Evolutionary conservation across 2,888 invertebrate genomes (phyloP), one percentile per base, ranked within the genome.

Genomic region (Apoderus coryli): DNA sequence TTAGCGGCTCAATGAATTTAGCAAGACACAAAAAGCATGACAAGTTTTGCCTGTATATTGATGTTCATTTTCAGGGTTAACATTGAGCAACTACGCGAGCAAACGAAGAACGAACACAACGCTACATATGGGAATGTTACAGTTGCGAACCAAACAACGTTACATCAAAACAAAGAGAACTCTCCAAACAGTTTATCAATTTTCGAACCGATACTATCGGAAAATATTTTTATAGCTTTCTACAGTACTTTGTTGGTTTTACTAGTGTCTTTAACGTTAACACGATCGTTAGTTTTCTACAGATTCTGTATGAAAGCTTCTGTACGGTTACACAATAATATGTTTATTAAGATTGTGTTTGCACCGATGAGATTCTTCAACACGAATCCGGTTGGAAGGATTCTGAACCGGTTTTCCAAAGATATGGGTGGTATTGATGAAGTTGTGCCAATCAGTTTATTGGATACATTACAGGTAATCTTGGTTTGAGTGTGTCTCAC

Each of bases 371-470:
- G 58, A 33, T 78, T 78, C 50, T 77, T 76, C 50, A 73, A 75
- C 42, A 64, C 58, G 1, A 76, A 76, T 48, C 68, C 72, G 2
- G 60, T 63, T 2, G 65, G 66, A 9, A 53, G 63, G 15, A 65
- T 76, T 32, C 54, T 76, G 22, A 76, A 76, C 53, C 58, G 76
- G 25, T 76, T 77, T 48, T 69, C 76, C 2, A 76, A 75, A 48
- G 76, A 77, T 47, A 64, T 73, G 47, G 72, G 63, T 0, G 53
- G 61, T 1, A 56, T 65, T 4, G 65, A 66, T 44, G 65, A 65
- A 41, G 30, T 57, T 11, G 39, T 65, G 14, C 63, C 65, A 0
- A 38, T 44, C 7, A 58, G 59, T 2, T 40, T 65, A 30, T 60
- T 65, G 32, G 64, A 64, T 52, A 56, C 57, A 5, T 52, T 47